These are phyloP conservation scores for Drosophila micromelanica DNA, from an alignment of 1,140 invertebrate genomes.

Conservation along the genomic window DNA sequence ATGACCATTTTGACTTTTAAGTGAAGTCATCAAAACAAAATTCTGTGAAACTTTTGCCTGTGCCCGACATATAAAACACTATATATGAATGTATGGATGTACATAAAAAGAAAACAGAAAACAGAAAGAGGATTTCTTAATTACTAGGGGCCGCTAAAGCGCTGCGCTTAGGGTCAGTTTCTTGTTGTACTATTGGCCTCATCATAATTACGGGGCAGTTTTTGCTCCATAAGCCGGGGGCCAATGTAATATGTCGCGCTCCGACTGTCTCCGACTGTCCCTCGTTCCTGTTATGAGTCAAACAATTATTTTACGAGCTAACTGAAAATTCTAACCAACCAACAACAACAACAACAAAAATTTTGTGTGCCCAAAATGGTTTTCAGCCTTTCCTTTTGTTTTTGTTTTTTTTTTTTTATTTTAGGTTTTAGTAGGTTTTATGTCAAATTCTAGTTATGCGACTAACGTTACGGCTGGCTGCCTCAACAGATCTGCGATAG, in stretches of 20 bases:
- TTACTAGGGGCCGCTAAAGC: constrained; percentile 58
- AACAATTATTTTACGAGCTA: constrained; percentile 79
- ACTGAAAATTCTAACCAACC: constrained; percentile 56
- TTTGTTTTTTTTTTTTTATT: constrained; percentile 2
- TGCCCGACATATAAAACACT: constrained; percentile 50
- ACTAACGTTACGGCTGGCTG: constrained; percentile 67
- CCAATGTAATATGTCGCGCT: constrained; percentile 79
- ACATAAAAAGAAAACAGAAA: constrained; percentile 36
- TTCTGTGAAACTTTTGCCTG: constrained; percentile 76
- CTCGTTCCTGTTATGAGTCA: constrained; percentile 41
- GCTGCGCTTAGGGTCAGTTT: constrained; percentile 72
- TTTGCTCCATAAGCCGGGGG: constrained; percentile 54
- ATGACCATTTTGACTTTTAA: constrained; percentile 71
- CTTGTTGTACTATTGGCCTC: constrained; percentile 73
- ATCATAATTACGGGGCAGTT: constrained; percentile 77
- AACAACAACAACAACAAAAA: constrained; percentile 58
- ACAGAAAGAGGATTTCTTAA: constrained; percentile 82
- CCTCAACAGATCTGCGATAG: constrained; percentile 70
- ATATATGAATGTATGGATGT: constrained; percentile 1
- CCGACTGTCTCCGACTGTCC: constrained; percentile 40
- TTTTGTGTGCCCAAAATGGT: constrained; percentile 42
- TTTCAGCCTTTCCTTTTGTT: constrained; percentile 16
- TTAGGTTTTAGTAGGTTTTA: constrained; percentile 26
- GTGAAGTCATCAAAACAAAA: constrained; percentile 80
- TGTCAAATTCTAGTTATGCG: constrained; percentile 62